Base-by-base conservation (phyloP, 2,113 vertebrate species). In the Chinchilla lanigera region DNA sequence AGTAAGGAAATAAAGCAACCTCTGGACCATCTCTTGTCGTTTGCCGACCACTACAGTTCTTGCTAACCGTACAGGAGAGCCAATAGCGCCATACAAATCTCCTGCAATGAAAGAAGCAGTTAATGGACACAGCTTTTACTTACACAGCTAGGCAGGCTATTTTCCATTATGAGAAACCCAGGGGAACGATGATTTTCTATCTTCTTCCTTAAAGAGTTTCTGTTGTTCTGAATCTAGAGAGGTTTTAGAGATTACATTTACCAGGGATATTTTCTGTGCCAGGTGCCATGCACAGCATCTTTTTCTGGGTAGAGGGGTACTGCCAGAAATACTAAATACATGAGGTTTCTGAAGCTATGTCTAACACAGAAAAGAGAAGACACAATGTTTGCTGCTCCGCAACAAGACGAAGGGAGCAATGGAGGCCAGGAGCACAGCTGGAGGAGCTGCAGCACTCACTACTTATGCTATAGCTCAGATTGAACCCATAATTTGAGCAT, bases 81-180 rank as follows among this genome's bases (percentile, higher is more conserved):
- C 99, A 4, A 99, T 99, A 54, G 99, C 99, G 2, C 99, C 99
- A 19, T 99, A 99, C 73, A 99, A 98, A 98, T 99, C 99, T 71
- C 99, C 99, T 99, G 85, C 4, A 96, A 97, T 0, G 73, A 86
- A 89, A 94, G 56, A 93, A 67, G 47, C 60, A 96, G 56, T 95
- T 90, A 93, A 95, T 56, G 61, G 47, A 77, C 61, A 96, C 5
- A 73, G 86, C 61, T 22, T 44, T 83, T 90, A 17, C 38, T 97
- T 82, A 82, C 7, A 19, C 7, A 96, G 75, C 17, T 73, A 96
- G 87, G 33, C 8, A 91, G 22, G 30, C 19, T 92, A 69, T 58
- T 97, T 93, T 86, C 41, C 93, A 86, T 90, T 4, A 86, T 61
- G 78, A 90, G 77, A 97, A 95, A 88, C 35, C 28, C 60, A 50